Evolutionary conservation across 2,888 invertebrate species (phyloP).

Genomic region (Ophioninae sp.): DNA sequence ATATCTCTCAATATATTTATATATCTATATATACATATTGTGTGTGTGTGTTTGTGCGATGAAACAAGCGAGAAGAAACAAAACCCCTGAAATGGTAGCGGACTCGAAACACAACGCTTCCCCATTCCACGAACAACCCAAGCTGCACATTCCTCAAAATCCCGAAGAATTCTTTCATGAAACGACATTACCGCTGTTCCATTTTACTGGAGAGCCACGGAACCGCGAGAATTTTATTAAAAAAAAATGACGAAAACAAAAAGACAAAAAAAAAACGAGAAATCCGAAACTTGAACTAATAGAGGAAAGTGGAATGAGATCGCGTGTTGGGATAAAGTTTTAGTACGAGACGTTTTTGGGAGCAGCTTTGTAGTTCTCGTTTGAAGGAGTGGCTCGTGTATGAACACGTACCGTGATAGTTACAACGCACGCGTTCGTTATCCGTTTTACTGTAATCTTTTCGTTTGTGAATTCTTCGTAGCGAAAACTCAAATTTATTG

Average conservation of each 20-base stretch:
- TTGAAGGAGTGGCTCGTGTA: background rate
- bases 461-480: too few species aligned
- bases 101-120: conserved; percentile 11
- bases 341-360: conserved; percentile 1
- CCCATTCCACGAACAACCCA: conserved; percentile 38
- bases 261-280: too few species aligned
- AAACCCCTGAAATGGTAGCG: conserved; percentile 13
- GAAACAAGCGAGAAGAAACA: too few species aligned
- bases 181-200: background rate
- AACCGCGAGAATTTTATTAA: background rate
- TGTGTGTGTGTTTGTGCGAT: too few species aligned
- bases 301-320: conserved; percentile 38
- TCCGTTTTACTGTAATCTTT: too few species aligned
- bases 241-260: conserved; percentile 17
- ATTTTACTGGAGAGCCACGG: background rate
- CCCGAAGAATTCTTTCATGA: background rate
- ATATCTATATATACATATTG: background rate
- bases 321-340: background rate
- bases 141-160: background rate
- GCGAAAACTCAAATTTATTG: too few species aligned
- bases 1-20: background rate
- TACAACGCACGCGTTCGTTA: too few species aligned
- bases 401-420: too few species aligned
- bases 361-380: conserved; percentile 3
- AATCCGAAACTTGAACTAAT: conserved; percentile 4